Evolutionary conservation across 2,888 invertebrate genomes (phyloP).

Genomic region (Pardosa pseudoannulata): DNA sequence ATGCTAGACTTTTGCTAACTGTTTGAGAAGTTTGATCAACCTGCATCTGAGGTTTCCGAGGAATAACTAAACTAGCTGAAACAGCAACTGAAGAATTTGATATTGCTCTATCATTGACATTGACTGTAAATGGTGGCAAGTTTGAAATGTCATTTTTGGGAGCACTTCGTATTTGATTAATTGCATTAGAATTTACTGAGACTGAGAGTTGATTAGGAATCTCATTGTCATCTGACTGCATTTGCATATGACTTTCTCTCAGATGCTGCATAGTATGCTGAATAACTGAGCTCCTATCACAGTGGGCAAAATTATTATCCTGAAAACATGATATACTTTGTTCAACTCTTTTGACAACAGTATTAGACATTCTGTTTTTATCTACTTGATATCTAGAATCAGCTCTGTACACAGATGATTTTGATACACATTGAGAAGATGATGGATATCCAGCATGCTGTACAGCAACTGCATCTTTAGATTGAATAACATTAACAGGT

Average conservation of each 20-base stretch:
- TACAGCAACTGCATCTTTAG: not conserved
- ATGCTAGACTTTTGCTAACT: not conserved
- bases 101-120: not conserved
- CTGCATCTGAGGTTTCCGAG: not conserved
- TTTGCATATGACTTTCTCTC: not conserved
- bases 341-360: not conserved
- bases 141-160: not conserved
- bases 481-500: not conserved
- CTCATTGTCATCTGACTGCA: not conserved
- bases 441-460: not conserved
- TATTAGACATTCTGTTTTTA: not conserved
- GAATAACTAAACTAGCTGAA: slow-evolving; percentile 2
- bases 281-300: slow-evolving; percentile 58
- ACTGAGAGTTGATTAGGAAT: slow-evolving; percentile 27
- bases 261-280: slow-evolving; percentile 47
- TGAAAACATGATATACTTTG: not conserved
- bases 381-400: not conserved
- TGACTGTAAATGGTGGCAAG: slow-evolving; percentile 11
- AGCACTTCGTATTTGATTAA: not conserved
- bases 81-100: slow-evolving; percentile 1
- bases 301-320: not conserved
- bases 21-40: not conserved
- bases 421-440: not conserved
- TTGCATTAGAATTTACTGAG: slow-evolving; percentile 20
- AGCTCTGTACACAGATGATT: not conserved